Evolutionary conservation across 2,113 vertebrate genomes (phyloP), one percentile per base, ranked within the genome.

Genomic region (Chunga burmeisteri): DNA sequence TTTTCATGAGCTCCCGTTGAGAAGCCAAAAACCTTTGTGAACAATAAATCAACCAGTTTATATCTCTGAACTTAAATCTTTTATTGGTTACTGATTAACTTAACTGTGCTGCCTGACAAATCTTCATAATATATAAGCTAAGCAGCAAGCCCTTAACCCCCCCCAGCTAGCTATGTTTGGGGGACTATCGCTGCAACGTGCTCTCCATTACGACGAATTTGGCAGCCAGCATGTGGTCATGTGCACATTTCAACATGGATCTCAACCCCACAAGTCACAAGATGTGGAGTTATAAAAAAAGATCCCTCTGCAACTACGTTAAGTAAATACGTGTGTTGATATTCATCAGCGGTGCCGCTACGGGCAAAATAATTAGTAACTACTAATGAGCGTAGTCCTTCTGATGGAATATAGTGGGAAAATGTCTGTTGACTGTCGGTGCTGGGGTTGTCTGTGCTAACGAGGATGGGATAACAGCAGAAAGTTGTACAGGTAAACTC

Each of bases 71-170:
- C 68, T 96, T 97, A 97, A 97, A 96, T 97, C 82, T 97, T 97
- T 97, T 96, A 97, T 97, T 98, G 78, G 95, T 97, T 95, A 97
- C 95, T 98, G 97, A 97, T 98, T 97, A 98, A 97, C 95, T 97
- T 96, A 93, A 94, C 90, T 78, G 65, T 89, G 94, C 83, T 81
- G 90, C 86, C 94, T 96, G 97, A 97, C 89, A 97, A 97, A 97
- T 40, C 92, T 96, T 96, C 84, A 81, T 89, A 96, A 98, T 97
- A 97, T 98, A 94, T 89, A 97, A 97, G 82, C 61, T 89, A 97
- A 96, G 86, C 88, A 92, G 93, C 46, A 68, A 97, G 77, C 65
- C 87, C 70, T 96, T 96, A 46, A 66, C 38, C 38, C 38, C 38
- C 38, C 38, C 90, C 82, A 85, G 89, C 95, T 96, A 97, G 95